Percentiles rank a stretch among this genome's conserved stretches.
Evolutionary conservation across 2,888 invertebrate genomes (phyloP).

Genomic region (Caenorhabditis macrosperma): DNA sequence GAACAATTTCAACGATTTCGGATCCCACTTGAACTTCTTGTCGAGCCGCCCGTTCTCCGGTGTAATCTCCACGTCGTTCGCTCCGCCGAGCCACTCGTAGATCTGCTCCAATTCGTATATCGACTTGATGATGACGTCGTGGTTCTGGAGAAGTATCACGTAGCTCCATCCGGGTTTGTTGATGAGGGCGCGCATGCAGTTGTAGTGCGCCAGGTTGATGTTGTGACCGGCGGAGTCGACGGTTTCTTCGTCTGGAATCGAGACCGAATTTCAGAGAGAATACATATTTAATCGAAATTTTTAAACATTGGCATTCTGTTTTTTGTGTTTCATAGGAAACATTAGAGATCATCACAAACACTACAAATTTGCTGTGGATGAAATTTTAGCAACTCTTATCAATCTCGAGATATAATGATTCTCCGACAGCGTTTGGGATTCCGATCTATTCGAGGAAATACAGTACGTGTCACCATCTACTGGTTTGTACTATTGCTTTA

Average conservation of each 20-base stretch:
- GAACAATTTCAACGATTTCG: conserved; percentile 55
- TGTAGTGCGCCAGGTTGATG: conserved; percentile 61
- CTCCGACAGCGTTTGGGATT: too few relatives aligned
- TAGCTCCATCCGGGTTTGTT: conserved; percentile 65
- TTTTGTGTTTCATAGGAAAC: too few relatives aligned
- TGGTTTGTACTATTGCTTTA: too few relatives aligned
- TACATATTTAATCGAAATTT: too few relatives aligned
- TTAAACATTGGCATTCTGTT: too few relatives aligned
- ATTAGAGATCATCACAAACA: too few relatives aligned
- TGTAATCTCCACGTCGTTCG: conserved; percentile 64
- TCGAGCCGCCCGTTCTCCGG: conserved; percentile 47
- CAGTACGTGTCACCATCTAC: too few relatives aligned
- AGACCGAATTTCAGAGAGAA: too few relatives aligned
- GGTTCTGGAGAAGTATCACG: conserved; percentile 63
- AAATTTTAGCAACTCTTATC: too few relatives aligned
- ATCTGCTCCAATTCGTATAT: conserved; percentile 60
- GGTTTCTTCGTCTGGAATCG: conserved; percentile 54
- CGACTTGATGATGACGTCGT: conserved; percentile 59
- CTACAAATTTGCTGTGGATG: too few relatives aligned
- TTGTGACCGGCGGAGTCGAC: conserved; percentile 63
- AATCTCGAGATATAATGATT: too few relatives aligned
- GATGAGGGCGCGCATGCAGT: conserved; percentile 59
- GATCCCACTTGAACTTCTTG: conserved; percentile 49
- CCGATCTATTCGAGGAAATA: too few relatives aligned
- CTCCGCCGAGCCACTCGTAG: conserved; percentile 59